phyloP scores from a whole-genome alignment of 92 coral and sea anemone genomes.

The Hydrozoanthus gracilis region DNA sequence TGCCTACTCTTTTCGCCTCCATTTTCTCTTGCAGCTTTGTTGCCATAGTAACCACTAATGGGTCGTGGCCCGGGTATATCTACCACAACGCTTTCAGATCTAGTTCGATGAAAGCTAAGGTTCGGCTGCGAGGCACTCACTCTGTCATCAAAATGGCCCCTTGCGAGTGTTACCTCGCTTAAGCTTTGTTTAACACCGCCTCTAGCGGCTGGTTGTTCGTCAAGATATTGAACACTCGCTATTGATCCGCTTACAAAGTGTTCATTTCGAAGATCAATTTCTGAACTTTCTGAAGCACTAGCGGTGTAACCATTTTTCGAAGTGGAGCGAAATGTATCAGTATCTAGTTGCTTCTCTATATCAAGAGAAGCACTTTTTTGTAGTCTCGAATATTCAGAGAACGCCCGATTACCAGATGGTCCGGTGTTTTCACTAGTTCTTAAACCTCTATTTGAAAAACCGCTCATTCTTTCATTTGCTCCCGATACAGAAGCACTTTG shows the following conservation, averaged over 20 bases:
- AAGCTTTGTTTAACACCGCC: background rate
- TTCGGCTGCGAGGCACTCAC: slow-evolving; percentile 26
- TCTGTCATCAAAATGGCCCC: slow-evolving; percentile 9
- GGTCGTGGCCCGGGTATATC: slow-evolving; percentile 16
- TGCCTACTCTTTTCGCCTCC: background rate
- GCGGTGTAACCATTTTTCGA: background rate
- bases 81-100: slow-evolving; percentile 4
- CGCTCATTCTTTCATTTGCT: background rate
- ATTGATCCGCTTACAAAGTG: slow-evolving; percentile 28
- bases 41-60: background rate
- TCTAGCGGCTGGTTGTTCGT: slow-evolving; percentile 47
- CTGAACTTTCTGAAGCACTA: slow-evolving; percentile 27
- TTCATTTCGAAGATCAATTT: background rate
- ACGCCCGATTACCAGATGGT: background rate
- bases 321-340: background rate
- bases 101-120: slow-evolving; percentile 8
- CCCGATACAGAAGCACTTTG: slow-evolving; percentile 3
- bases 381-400: background rate
- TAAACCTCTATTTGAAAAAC: background rate
- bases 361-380: slow-evolving; percentile 1
- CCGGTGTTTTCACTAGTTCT: background rate
- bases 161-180: slow-evolving; percentile 20
- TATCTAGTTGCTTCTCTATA: slow-evolving; percentile 2
- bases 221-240: slow-evolving; percentile 65
- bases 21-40: background rate